phyloP scores from a whole-genome alignment of 2,113 vertebrate species.

The Indri indri region DNA sequence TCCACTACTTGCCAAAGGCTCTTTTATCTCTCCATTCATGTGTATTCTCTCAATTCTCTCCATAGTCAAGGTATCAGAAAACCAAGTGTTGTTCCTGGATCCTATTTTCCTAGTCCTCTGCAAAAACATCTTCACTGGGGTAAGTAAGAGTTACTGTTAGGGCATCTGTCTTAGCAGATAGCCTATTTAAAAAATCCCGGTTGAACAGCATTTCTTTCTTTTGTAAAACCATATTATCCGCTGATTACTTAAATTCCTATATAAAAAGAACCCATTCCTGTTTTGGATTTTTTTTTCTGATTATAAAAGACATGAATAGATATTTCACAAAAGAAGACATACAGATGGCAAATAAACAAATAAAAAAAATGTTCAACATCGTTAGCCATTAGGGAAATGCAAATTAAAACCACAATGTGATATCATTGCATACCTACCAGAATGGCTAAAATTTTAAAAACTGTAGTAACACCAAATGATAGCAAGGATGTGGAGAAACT shows the following conservation, averaged over 20 bases:
- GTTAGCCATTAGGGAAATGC: neutral
- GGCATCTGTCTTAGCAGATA: neutral
- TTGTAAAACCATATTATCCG: slow-evolving; percentile 15
- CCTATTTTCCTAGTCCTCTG: slow-evolving; percentile 2
- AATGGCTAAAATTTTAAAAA: neutral
- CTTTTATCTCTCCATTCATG: neutral
- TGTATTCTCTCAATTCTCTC: slow-evolving; percentile 24
- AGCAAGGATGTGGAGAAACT: neutral
- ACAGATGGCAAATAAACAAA: neutral
- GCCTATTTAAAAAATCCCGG: neutral
- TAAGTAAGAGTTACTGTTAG: slow-evolving; percentile 28
- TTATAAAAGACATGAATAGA: neutral
- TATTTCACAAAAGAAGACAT: neutral
- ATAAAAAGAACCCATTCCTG: slow-evolving; percentile 26
- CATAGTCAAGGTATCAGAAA: slow-evolving; percentile 26
- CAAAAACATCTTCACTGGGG: neutral
- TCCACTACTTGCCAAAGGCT: neutral
- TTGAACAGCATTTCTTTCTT: slow-evolving; percentile 48
- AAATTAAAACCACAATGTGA: neutral
- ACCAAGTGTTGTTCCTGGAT: neutral
- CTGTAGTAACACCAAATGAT: neutral
- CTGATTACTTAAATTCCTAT: slow-evolving; percentile 21
- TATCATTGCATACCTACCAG: neutral
- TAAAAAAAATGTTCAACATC: slow-evolving; percentile 34
- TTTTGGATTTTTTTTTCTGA: neutral